Evolutionary conservation across 2,113 vertebrate genomes (phyloP), one percentile per base, ranked within the genome.

Genomic region (Reinhardtius hippoglossoides): DNA sequence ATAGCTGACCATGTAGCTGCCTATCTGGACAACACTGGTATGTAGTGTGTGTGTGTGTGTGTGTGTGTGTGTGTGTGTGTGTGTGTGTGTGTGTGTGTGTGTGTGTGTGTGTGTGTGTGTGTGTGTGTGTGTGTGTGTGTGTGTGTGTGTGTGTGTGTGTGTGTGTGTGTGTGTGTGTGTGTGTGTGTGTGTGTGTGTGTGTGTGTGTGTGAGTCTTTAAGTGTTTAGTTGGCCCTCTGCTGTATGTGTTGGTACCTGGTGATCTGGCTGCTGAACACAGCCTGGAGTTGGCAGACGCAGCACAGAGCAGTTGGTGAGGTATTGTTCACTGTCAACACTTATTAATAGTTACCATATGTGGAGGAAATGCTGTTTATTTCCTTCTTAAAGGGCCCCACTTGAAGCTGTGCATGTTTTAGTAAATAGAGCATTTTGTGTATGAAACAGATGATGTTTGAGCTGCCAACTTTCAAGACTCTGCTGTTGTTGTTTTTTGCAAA

Each of bases 11-110:
- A 97, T 46, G 98, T 97, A 84, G 95, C 96, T 6, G 95, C 97
- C 50, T 99, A 98, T 80, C 94, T 95, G 70, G 98, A 99, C 87
- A 96, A 96, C 0, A 98, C 96, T 84, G 96, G 98, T 98, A 94
- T 80, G 23, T 12, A 20, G 1, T 13, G 1, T 27, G 21, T n/a
- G 20, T 46, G 5, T 54, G 16, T 76, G 20, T 31, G 4, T 64
- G 8, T 54, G 6, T 26, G 0, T 46, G 5, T 54, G 16, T 76
- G 20, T 31, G 4, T 64, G 8, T 54, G 6, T 26, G 0, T 46
- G 5, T 54, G 16, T 76, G 20, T 31, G 4, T 64, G 8, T 54
- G 6, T 26, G 0, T 46, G 5, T 54, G 16, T 76, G 20, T 31
- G 4, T 64, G 8, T 54, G 6, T 26, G 0, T 46, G 5, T 54